phyloP scores from a whole-genome alignment of 2,888 invertebrate species.

The Drosophila robusta region DNA sequence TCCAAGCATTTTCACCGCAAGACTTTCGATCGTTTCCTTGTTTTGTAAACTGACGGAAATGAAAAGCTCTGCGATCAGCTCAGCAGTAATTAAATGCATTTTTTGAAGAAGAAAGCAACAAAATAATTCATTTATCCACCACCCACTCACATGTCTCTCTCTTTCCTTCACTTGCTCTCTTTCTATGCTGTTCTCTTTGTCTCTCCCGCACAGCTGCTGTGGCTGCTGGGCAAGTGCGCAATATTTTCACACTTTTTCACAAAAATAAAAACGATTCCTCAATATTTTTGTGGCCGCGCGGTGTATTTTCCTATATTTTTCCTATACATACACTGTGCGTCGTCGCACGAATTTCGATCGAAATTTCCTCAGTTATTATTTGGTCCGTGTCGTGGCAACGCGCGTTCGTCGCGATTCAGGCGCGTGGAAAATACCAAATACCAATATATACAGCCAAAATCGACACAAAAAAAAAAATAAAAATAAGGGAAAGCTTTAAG shows the following conservation, averaged over 20 bases:
- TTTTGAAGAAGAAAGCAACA: slow-evolving; percentile 39
- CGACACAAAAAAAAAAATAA: slow-evolving; percentile 8
- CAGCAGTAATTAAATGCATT: slow-evolving; percentile 61
- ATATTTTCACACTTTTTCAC: slow-evolving; percentile 81
- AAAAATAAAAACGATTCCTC: slow-evolving; percentile 79
- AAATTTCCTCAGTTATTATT: slow-evolving; percentile 77
- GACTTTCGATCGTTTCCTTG: slow-evolving; percentile 62
- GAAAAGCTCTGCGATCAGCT: slow-evolving; percentile 26
- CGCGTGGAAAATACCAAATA: slow-evolving; percentile 56
- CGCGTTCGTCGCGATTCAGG: slow-evolving; percentile 73
- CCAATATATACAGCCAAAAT: slow-evolving; percentile 19
- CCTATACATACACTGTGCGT: slow-evolving; percentile 43
- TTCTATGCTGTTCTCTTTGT: slow-evolving; percentile 32
- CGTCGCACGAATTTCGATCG: slow-evolving; percentile 59
- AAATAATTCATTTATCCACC: slow-evolving; percentile 41
- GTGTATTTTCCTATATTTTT: slow-evolving; percentile 45
- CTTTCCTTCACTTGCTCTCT: slow-evolving; percentile 15
- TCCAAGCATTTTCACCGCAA: slow-evolving; percentile 44
- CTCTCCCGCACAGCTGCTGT: slow-evolving; percentile 29
- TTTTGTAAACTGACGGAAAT: slow-evolving; percentile 67
- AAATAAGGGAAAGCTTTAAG: slow-evolving; percentile 35
- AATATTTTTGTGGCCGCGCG: slow-evolving; percentile 70
- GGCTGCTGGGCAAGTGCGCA: slow-evolving; percentile 72
- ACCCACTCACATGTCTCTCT: slow-evolving; percentile 44
- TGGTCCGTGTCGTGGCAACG: slow-evolving; percentile 79